A percentile compares a stretch with the other conserved stretches of the same genome.
These are phyloP conservation scores for Microtus oregoni DNA, from an alignment of 2,113 vertebrate genomes.

Conservation along the genomic window DNA sequence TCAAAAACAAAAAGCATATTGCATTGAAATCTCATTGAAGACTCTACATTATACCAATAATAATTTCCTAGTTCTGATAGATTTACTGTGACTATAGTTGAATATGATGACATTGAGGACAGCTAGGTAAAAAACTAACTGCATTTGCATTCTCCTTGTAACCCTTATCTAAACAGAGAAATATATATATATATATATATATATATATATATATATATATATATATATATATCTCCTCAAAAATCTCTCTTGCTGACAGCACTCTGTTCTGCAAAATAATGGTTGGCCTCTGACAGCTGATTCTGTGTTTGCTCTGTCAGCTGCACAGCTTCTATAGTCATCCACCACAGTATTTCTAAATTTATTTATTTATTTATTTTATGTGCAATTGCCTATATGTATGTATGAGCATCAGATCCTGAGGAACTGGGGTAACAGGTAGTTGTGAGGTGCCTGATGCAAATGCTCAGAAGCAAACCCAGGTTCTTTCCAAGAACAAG, in stretches of 20 bases:
- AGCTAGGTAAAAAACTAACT: not conserved
- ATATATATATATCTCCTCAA: no score
- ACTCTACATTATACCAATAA: conserved; percentile 2
- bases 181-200: no score
- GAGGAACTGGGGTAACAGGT: not conserved
- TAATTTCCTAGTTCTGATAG: not conserved
- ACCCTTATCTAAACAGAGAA: not conserved
- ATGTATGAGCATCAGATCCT: not conserved
- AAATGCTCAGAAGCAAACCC: not conserved
- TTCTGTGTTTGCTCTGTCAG: conserved; percentile 94
- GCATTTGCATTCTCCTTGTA: not conserved
- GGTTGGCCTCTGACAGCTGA: conserved; percentile 93
- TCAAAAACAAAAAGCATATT: not conserved
- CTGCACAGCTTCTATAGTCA: conserved; percentile 78
- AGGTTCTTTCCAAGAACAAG: not conserved
- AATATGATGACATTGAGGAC: not conserved
- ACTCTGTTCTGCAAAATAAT: not conserved
- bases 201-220: no score
- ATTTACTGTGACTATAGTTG: not conserved
- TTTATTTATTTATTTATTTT: not conserved
- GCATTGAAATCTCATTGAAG: not conserved
- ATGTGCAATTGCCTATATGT: not conserved
- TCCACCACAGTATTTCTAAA: not conserved
- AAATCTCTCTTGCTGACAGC: not conserved
- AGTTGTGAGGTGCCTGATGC: not conserved